Evolutionary conservation across 2,113 vertebrate species (phyloP).

Genomic region (Lampris incognitus): DNA sequence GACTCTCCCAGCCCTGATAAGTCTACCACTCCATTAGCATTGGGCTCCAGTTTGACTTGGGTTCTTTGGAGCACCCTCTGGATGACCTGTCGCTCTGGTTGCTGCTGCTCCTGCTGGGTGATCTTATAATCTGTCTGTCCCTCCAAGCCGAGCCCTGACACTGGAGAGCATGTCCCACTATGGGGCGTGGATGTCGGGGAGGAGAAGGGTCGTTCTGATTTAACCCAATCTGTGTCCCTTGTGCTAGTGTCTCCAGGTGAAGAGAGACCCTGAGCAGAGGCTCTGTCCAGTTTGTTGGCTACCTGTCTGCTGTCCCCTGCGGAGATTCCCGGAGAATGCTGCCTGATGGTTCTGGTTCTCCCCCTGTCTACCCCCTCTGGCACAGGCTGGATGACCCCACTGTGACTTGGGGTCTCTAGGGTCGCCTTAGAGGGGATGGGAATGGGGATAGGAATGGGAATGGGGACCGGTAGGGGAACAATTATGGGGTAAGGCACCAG

Average conservation of each 20-base stretch:
- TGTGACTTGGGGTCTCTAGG: conserved; percentile 86
- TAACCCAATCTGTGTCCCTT: conserved; percentile 86
- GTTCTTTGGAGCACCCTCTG: conserved; percentile 89
- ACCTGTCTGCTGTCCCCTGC: conserved; percentile 69
- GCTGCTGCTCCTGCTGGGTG: conserved; percentile 83
- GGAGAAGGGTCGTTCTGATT: conserved; percentile 76
- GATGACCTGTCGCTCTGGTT: conserved; percentile 90
- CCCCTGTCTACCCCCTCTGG: conserved; percentile 81
- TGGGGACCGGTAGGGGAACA: conserved; percentile 93
- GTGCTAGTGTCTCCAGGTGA: conserved; percentile 83
- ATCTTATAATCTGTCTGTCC: conserved; percentile 89
- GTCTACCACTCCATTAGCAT: conserved; percentile 85
- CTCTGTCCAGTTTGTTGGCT: conserved; percentile 42
- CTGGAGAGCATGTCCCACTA: conserved; percentile 83
- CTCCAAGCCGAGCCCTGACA: conserved; percentile 76
- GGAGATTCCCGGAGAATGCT: conserved; percentile 76
- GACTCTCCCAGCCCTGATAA: conserved; percentile 81
- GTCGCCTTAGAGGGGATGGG: conserved; percentile 88
- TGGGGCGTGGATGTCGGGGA: conserved; percentile 83
- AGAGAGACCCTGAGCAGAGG: conserved; percentile 83
- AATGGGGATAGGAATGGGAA: conserved; percentile 96
- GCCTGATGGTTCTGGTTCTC: conserved; percentile 83
- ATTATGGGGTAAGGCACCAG: conserved; percentile 96
- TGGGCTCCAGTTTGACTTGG: conserved; percentile 89
- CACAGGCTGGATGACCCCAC: conserved; percentile 89